phyloP scores from a whole-genome alignment of 2,888 invertebrate species.

The Ganaspis brasiliensis region DNA sequence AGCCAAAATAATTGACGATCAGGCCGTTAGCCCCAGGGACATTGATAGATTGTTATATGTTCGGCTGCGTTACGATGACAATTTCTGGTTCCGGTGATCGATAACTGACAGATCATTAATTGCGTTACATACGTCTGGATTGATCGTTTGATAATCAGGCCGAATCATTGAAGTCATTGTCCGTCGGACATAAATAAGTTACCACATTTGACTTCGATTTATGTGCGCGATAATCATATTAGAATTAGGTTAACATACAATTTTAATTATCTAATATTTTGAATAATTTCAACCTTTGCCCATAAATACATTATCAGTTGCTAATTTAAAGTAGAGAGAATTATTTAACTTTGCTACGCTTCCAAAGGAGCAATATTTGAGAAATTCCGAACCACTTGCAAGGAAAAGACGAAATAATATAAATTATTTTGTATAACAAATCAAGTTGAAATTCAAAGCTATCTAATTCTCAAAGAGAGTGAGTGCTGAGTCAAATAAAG shows the following conservation, averaged over 20 bases:
- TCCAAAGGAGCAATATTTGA: not conserved
- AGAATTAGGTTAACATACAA: not conserved
- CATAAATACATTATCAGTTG: no score
- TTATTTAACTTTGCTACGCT: not conserved
- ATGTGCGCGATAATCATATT: not conserved
- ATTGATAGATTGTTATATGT: constrained; percentile 52
- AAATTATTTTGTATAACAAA: no score
- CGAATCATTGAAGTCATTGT: not conserved
- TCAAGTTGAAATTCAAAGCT: not conserved
- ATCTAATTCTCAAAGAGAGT: not conserved
- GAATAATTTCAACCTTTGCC: no score
- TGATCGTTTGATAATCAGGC: constrained; percentile 12
- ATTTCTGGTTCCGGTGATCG: constrained; percentile 5
- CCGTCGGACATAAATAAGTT: not conserved
- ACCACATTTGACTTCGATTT: not conserved
- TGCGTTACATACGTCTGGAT: not conserved
- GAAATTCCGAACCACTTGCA: not conserved
- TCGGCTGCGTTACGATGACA: not conserved
- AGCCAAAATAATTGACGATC: constrained; percentile 56
- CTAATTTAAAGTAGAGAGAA: no score
- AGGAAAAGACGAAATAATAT: no score
- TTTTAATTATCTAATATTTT: no score
- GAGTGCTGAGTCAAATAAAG: not conserved
- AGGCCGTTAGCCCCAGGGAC: constrained; percentile 43
- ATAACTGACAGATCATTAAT: constrained; percentile 23